Evolutionary conservation across 2,888 invertebrate species (phyloP), one percentile per base, ranked within the genome.

Genomic region (Cosmia trapezina): DNA sequence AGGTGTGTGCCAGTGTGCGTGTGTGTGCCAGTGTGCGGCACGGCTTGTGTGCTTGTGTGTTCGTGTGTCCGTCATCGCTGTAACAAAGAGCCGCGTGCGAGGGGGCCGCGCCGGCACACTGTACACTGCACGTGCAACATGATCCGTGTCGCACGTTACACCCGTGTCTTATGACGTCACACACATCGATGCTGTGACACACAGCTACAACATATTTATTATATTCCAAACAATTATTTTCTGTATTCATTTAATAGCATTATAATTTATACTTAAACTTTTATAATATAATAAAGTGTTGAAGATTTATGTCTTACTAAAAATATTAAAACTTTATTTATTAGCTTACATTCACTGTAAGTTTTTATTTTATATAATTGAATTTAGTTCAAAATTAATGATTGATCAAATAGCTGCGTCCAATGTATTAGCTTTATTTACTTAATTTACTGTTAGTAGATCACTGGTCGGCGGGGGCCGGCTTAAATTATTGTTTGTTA

Each of bases 381-480:
- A 80, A 73, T 60, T 70, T 76, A 75, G 76, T 85, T 85, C 74
- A 67, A 86, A 86, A 83, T 80, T 75, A 47, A 70, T 69, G 64
- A 69, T 79, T 77, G 78, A 83, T 82, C 80, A 78, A 83, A 79
- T 78, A 85, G 86, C 87, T 85, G 80, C 77, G 81, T 85, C 84
- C 87, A 83, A 87, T 86, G 85, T 85, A 78, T 78, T 85, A 88
- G 86, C 78, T 86, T 83, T 86, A 84, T 79, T 83, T 85, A 84
- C 83, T 86, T 85, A 83, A 76, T 73, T 75, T 76, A 80, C 71
- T 78, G 62, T 61, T 70, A 66, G 72, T 70, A 75, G 67, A 62
- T 45, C 61, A 57, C 64, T 33, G 59, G 71, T 43, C 67, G 82
- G 75, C 43, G 63, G 71, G 62, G 41, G 59, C 62, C 59, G 77